Conservation (phyloP, 1,140 invertebrate species). For the Eubasilissa regina region DNA sequence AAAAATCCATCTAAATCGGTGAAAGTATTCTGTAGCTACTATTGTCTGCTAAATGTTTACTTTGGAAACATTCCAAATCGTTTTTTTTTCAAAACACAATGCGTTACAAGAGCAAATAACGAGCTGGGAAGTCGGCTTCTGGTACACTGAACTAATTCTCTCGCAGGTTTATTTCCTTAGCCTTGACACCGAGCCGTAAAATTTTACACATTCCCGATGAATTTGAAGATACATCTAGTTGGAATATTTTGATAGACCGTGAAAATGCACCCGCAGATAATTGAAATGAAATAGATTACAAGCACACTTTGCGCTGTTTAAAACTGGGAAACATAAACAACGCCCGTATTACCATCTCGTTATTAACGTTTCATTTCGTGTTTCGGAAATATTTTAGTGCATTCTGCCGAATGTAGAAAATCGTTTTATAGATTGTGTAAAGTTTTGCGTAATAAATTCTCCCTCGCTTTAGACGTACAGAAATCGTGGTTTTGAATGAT, state of each 20-base stretch:
- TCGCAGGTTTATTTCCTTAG: conserved; percentile 8
- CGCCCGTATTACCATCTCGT: too few species aligned
- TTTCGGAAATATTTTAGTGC: too few species aligned
- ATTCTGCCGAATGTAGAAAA: too few species aligned
- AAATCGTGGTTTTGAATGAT: too few species aligned
- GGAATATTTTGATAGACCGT: too few species aligned
- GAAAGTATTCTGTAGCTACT: conserved; percentile 18
- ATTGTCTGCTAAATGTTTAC: conserved; percentile 47
- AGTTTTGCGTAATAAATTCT: too few species aligned
- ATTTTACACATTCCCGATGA: neutral
- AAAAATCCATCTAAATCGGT: neutral
- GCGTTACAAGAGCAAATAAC: neutral
- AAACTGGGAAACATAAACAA: too few species aligned
- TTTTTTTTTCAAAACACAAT: conserved; percentile 40
- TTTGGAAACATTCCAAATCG: conserved; percentile 47
- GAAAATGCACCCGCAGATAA: neutral
- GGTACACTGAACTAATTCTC: conserved; percentile 21
- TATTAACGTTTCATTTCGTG: too few species aligned
- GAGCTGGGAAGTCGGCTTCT: neutral
- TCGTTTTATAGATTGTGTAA: too few species aligned
- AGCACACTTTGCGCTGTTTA: neutral
- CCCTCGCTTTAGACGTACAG: too few species aligned
- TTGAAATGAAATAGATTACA: conserved; percentile 2
- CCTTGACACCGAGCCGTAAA: conserved; percentile 34
- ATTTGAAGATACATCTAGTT: too few species aligned